Conservation (phyloP, 2,797 vertebrate species). For the Botia almorhae region DNA sequence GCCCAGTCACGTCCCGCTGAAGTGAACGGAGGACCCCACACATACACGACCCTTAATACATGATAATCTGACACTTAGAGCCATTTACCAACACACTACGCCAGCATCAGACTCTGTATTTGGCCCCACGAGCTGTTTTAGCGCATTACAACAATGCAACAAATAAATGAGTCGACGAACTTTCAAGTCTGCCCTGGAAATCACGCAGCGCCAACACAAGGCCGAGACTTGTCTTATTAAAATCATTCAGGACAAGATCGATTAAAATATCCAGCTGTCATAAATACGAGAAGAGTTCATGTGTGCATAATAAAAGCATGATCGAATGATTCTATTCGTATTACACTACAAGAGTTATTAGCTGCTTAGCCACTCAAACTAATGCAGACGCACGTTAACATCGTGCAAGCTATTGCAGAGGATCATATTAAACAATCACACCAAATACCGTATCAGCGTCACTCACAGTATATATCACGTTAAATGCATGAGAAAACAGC, state of each 20-base stretch:
- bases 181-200: background rate
- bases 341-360: background rate
- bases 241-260: too few relatives aligned
- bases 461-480: background rate
- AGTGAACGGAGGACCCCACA: too few relatives aligned
- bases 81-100: too few relatives aligned
- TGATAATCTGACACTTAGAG: too few relatives aligned
- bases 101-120: too few relatives aligned
- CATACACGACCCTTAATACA: background rate
- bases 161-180: slow-evolving; percentile 27
- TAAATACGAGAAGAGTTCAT: background rate
- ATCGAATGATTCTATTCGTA: background rate
- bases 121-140: too few relatives aligned
- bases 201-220: too few relatives aligned
- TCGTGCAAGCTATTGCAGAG: background rate
- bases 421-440: too few relatives aligned
- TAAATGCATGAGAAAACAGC: too few relatives aligned
- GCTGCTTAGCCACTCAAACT: slow-evolving; percentile 22
- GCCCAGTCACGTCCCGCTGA: background rate
- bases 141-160: background rate
- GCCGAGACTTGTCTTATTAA: too few relatives aligned
- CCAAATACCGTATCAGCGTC: background rate
- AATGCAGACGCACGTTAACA: background rate
- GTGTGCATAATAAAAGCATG: background rate
- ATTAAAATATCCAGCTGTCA: background rate